phyloP scores from a whole-genome alignment of 2,888 invertebrate genomes.

The Perithous albicinctus region DNA sequence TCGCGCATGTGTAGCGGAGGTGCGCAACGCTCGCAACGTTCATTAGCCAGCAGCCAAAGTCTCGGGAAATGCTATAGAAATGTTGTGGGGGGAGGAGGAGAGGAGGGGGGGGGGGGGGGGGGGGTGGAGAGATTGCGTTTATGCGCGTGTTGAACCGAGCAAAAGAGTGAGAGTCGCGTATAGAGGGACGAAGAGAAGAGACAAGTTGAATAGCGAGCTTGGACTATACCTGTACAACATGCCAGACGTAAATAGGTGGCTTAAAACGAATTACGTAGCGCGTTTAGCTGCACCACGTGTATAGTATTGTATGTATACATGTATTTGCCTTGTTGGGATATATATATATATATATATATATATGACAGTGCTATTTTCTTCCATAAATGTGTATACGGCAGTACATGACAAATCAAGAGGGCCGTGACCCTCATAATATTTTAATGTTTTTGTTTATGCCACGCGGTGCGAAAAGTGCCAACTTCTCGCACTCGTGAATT shows the following conservation, averaged over 20 bases:
- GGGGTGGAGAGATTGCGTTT: slow-evolving; percentile 36
- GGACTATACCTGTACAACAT: slow-evolving; percentile 35
- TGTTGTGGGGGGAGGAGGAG: neutral
- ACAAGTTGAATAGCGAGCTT: neutral
- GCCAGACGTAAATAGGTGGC: slow-evolving; percentile 55
- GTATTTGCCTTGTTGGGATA: neutral
- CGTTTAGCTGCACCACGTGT: slow-evolving; percentile 23
- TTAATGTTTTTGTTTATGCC: neutral
- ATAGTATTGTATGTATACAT: neutral
- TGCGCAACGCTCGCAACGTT: slow-evolving; percentile 9
- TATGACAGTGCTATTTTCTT: slow-evolving; percentile 22
- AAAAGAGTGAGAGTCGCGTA: slow-evolving; percentile 25
- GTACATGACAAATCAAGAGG: too few relatives aligned
- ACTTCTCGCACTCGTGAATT: slow-evolving; percentile 8
- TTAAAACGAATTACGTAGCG: slow-evolving; percentile 52
- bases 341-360: neutral
- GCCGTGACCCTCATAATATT: too few relatives aligned
- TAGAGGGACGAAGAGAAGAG: slow-evolving; percentile 13
- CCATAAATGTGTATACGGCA: slow-evolving; percentile 3
- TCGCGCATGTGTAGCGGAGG: neutral
- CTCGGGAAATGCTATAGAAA: slow-evolving; percentile 5
- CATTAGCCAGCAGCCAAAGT: slow-evolving; percentile 14
- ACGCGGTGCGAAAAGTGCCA: too few relatives aligned
- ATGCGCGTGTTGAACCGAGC: slow-evolving; percentile 51
- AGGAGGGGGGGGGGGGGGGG: too few relatives aligned